Evolutionary conservation across 2,113 vertebrate species (phyloP).

Genomic region (Indicator indicator): DNA sequence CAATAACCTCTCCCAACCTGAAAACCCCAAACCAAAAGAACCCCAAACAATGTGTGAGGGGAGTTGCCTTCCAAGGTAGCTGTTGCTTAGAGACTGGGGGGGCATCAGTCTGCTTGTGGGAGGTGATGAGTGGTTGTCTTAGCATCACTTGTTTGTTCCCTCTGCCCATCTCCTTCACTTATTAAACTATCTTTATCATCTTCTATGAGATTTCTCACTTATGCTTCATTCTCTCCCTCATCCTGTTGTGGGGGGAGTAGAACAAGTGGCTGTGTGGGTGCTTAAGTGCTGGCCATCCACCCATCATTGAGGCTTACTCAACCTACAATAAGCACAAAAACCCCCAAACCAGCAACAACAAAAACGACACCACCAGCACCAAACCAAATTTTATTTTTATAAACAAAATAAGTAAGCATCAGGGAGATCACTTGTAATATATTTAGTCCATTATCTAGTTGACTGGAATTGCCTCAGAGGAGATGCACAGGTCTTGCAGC

Average conservation of each 20-base stretch:
- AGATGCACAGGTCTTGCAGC: background rate
- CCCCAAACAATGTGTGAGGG: too few species aligned
- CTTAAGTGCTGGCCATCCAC: background rate
- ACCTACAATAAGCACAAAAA: background rate
- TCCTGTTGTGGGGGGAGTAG: background rate
- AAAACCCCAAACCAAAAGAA: background rate
- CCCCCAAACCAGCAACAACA: too few species aligned
- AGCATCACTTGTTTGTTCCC: background rate
- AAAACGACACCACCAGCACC: background rate
- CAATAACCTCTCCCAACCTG: background rate
- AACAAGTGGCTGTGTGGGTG: background rate
- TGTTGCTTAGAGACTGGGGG: background rate
- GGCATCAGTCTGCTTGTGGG: background rate
- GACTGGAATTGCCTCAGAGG: background rate
- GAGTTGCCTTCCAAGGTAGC: background rate
- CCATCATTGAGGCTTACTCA: background rate
- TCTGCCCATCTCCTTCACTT: background rate
- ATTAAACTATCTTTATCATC: background rate
- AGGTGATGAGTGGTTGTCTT: background rate
- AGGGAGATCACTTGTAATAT: rapidly evolving
- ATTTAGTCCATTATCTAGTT: background rate
- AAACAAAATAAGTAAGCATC: background rate
- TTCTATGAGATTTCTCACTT: background rate
- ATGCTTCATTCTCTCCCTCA: background rate
- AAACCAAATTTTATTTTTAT: background rate